These are phyloP conservation scores for Agraylea sexmaculata DNA, from an alignment of 1,140 invertebrate species.

Conservation along the genomic window DNA sequence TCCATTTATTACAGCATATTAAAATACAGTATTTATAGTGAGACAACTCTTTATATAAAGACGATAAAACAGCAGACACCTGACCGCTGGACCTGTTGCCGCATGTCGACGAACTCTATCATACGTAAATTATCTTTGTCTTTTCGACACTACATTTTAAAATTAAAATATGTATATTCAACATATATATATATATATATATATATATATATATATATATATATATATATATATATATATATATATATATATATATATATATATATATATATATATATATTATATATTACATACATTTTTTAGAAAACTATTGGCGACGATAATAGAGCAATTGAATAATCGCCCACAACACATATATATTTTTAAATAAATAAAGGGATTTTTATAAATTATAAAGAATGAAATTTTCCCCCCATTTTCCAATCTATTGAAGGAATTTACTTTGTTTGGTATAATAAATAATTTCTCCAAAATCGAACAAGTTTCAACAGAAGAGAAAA, in stretches of 20 bases:
- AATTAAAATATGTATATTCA: not conserved
- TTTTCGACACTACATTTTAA: not conserved
- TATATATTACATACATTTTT: slow-evolving; percentile 2
- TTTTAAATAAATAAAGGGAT: too few species aligned
- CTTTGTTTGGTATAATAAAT: too few species aligned
- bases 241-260: not conserved
- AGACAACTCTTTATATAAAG: not conserved
- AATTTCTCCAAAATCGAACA: too few species aligned
- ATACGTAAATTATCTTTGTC: not conserved
- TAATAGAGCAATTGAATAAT: too few species aligned
- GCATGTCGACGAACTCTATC: not conserved
- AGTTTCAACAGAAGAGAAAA: too few species aligned
- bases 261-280: slow-evolving; percentile 4
- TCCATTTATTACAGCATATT: not conserved
- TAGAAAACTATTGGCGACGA: too few species aligned
- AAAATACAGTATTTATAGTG: not conserved
- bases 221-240: not conserved
- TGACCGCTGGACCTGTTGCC: too few species aligned
- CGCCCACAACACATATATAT: too few species aligned
- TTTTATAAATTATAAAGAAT: too few species aligned
- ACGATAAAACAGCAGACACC: too few species aligned
- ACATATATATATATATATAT: slow-evolving; percentile 7
- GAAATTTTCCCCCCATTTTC: too few species aligned
- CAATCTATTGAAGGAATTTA: too few species aligned
- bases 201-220: not conserved